These are phyloP conservation scores for Solenopsis invicta DNA, from an alignment of 1,140 invertebrate genomes.

Conservation along the genomic window DNA sequence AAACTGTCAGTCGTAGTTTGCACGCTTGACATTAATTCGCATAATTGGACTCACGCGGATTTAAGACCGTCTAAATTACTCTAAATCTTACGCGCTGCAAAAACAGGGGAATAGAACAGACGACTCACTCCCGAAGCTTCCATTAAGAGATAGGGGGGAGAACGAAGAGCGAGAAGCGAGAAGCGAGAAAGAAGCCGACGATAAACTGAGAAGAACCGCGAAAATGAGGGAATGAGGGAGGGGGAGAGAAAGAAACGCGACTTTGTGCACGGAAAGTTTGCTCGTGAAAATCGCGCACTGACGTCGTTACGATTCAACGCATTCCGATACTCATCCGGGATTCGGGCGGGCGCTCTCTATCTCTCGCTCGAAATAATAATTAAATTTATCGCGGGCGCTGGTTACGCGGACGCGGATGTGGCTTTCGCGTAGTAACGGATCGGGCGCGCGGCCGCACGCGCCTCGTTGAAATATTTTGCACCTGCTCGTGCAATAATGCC, in stretches of 20 bases:
- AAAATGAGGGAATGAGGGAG: not conserved
- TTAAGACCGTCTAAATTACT: constrained; percentile 4
- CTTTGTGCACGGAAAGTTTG: constrained; percentile 28
- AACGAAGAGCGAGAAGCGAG: not conserved
- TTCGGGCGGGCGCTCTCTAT: not conserved
- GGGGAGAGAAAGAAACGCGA: not conserved
- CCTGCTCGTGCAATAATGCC: constrained; percentile 73
- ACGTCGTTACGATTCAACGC: constrained; percentile 47
- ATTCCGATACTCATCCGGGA: not conserved
- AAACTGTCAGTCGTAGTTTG: constrained; percentile 63
- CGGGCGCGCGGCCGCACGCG: constrained; percentile 24
- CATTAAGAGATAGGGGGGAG: constrained; percentile 2
- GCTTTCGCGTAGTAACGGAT: constrained; percentile 54
- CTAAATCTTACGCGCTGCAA: constrained; percentile 18
- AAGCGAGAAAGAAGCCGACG: not conserved
- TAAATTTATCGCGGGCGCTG: constrained; percentile 73
- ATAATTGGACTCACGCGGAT: constrained; percentile 67
- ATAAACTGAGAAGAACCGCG: not conserved
- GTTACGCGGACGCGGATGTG: constrained; percentile 64
- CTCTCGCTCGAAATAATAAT: constrained; percentile 67
- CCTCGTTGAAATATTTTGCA: constrained; percentile 78
- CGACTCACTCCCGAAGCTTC: constrained; percentile 44
- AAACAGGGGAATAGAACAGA: constrained; percentile 55
- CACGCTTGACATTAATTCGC: constrained; percentile 71
- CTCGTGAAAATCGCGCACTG: not conserved